phyloP scores from a whole-genome alignment of 2,888 invertebrate species.

The Exocentrus adspersus region DNA sequence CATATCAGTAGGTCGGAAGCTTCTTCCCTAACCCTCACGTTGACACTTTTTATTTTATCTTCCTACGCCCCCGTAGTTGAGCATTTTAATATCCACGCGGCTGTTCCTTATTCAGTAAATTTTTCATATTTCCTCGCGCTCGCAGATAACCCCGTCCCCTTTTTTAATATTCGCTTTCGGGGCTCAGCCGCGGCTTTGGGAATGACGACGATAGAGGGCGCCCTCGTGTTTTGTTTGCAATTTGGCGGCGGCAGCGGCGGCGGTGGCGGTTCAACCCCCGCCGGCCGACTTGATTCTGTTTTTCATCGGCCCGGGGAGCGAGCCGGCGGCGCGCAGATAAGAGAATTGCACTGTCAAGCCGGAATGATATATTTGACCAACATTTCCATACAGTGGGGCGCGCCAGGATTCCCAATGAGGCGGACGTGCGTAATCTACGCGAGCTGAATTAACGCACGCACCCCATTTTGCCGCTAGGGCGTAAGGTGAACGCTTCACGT shows the following conservation, averaged over 20 bases:
- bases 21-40: no score
- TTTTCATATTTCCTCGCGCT: conserved; percentile 44
- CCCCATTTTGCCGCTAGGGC: background rate
- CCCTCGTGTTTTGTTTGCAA: conserved; percentile 62
- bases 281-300: conserved; percentile 61
- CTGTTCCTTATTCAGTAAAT: conserved; percentile 39
- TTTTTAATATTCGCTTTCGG: conserved; percentile 44
- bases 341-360: conserved; percentile 91
- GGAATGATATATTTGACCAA: conserved; percentile 91
- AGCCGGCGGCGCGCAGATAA: conserved; percentile 76
- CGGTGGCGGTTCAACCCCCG: conserved; percentile 45
- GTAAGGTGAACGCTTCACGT: no score
- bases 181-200: conserved; percentile 21
- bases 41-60: no score
- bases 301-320: conserved; percentile 66
- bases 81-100: conserved; percentile 29
- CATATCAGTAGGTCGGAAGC: no score
- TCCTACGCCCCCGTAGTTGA: background rate
- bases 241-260: conserved; percentile 51
- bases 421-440: conserved; percentile 70
- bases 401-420: conserved; percentile 65
- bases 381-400: conserved; percentile 77
- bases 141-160: conserved; percentile 43
- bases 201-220: conserved; percentile 34
- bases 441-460: conserved; percentile 70